A percentile compares a stretch with the other conserved stretches of the same genome.
Evolutionary conservation across 2,113 vertebrate species (phyloP).

Genomic region (Spermophilus dauricus): DNA sequence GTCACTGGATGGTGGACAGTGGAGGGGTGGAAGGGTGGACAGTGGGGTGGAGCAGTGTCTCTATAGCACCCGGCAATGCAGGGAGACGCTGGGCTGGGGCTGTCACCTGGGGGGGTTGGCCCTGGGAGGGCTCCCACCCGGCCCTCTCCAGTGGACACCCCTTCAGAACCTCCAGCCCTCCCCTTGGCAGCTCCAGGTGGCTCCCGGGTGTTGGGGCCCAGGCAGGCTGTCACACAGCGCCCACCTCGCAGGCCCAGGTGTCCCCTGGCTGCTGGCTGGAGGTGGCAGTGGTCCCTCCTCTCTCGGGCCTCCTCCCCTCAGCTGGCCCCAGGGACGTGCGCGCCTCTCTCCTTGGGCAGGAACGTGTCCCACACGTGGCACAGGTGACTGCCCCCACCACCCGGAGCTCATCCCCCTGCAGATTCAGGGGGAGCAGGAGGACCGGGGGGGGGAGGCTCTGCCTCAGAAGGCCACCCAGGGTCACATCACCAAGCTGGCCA

Average conservation of each 20-base stretch:
- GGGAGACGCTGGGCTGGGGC: no score
- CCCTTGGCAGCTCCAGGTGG: not conserved
- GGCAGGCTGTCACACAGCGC: not conserved
- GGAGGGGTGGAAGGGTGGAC: not conserved
- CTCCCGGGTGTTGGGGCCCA: no score
- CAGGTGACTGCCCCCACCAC: not conserved
- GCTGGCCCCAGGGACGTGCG: no score
- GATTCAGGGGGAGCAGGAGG: not conserved
- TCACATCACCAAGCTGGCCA: not conserved
- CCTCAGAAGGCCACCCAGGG: no score
- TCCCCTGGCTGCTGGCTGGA: not conserved
- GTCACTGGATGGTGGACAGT: no score
- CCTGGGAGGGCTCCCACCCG: no score
- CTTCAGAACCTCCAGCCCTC: not conserved
- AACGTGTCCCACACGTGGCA: not conserved
- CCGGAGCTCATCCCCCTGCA: not conserved
- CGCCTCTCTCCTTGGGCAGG: no score
- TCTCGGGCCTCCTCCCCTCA: not conserved
- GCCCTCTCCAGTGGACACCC: not conserved
- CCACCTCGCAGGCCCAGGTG: not conserved
- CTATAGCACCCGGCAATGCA: not conserved
- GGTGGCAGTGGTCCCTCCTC: not conserved
- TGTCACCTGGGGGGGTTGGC: not conserved
- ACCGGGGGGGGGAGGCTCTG: not conserved
- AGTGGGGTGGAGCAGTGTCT: no score